Evolutionary conservation across 1,140 invertebrate genomes (phyloP).

Genomic region (Globodera ellingtonae): DNA sequence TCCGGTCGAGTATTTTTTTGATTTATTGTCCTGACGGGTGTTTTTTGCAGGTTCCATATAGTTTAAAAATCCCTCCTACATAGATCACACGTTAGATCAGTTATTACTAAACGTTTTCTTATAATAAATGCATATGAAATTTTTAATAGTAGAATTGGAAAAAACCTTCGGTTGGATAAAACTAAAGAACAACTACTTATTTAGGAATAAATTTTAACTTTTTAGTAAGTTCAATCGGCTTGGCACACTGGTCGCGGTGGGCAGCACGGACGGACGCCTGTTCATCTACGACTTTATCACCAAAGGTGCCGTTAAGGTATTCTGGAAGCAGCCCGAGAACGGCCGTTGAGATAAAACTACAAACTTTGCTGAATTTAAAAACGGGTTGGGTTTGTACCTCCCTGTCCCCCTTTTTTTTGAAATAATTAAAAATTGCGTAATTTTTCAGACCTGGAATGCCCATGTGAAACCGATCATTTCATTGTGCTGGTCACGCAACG

Average conservation of each 20-base stretch:
- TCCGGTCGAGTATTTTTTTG: too few relatives aligned
- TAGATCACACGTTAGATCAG: conserved; percentile 26
- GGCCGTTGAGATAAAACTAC: too few relatives aligned
- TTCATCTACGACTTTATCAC: conserved; percentile 51
- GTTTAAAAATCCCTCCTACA: background rate
- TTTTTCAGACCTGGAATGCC: conserved; percentile 44
- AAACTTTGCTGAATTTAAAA: too few relatives aligned
- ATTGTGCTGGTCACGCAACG: conserved; percentile 49
- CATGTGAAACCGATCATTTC: conserved; percentile 52
- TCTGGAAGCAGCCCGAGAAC: background rate
- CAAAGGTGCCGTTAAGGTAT: conserved; percentile 43
- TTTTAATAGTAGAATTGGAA: too few relatives aligned
- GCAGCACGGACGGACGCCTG: conserved; percentile 47
- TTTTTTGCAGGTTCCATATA: background rate
- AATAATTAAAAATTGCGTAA: too few relatives aligned
- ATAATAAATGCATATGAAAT: too few relatives aligned
- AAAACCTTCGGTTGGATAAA: too few relatives aligned
- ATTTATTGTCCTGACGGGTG: too few relatives aligned
- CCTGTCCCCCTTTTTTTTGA: too few relatives aligned
- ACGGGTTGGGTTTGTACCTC: background rate
- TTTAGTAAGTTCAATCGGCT: conserved; percentile 51
- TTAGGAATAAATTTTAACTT: background rate
- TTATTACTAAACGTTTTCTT: background rate
- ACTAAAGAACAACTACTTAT: too few relatives aligned
- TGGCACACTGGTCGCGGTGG: conserved; percentile 47